phyloP scores from a whole-genome alignment of 2,888 invertebrate genomes.

The Parnassius glacialis region DNA sequence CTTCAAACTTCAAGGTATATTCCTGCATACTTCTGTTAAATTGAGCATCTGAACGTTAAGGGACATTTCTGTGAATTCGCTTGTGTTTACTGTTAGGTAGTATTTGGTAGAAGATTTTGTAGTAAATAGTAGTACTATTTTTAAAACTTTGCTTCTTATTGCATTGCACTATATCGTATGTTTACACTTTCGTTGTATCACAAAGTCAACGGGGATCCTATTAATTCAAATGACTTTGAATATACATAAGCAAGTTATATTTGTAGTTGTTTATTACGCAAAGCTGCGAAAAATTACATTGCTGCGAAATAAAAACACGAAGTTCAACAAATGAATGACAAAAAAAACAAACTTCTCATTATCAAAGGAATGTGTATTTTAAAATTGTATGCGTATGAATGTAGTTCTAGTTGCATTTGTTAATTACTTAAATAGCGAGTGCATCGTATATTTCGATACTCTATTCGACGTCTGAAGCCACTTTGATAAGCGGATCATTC shows the following conservation, averaged over 20 bases:
- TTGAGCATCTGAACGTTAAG: background rate
- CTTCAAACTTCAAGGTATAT: background rate
- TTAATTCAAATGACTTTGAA: too few relatives aligned
- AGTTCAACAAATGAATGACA: background rate
- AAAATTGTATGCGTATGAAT: background rate
- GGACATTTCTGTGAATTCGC: too few relatives aligned
- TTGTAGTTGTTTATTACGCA: too few relatives aligned
- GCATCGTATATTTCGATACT: slow-evolving; percentile 32
- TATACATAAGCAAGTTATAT: too few relatives aligned
- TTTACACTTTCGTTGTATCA: too few relatives aligned
- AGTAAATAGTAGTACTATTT: too few relatives aligned
- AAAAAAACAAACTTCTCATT: background rate
- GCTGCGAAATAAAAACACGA: too few relatives aligned
- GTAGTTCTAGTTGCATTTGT: slow-evolving; percentile 41
- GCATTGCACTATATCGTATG: too few relatives aligned
- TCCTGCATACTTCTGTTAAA: background rate
- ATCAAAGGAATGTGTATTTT: slow-evolving; percentile 34
- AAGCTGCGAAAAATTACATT: background rate
- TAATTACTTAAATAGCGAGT: slow-evolving; percentile 14
- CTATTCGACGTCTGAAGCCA: slow-evolving; percentile 40
- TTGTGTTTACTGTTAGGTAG: too few relatives aligned
- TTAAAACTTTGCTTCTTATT: too few relatives aligned
- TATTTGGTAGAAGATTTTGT: too few relatives aligned
- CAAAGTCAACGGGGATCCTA: too few relatives aligned
- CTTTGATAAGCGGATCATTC: slow-evolving; percentile 64